A percentile compares a stretch with the other conserved stretches of the same genome.
phyloP scores from a whole-genome alignment of 2,113 vertebrate genomes.

The Mola mola region DNA sequence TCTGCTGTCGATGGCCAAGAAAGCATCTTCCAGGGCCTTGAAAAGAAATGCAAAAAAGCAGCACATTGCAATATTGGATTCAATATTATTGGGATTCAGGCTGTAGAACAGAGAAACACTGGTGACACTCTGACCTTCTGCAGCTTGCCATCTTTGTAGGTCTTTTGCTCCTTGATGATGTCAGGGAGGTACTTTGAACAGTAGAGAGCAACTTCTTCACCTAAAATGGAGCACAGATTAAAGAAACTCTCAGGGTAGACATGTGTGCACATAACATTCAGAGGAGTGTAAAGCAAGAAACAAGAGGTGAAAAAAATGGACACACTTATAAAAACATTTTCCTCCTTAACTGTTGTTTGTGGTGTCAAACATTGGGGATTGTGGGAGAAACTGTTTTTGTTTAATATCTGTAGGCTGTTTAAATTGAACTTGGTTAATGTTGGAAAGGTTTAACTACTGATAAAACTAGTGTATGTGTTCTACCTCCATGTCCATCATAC shows the following conservation, averaged over 20 bases:
- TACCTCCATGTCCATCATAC: constrained; percentile 99
- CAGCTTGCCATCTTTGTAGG: constrained; percentile 96
- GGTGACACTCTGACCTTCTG: constrained; percentile 87
- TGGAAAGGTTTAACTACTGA: too few species aligned
- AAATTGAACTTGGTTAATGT: too few species aligned
- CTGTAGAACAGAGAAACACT: background rate
- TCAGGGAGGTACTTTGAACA: constrained; percentile 98
- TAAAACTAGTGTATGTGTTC: constrained; percentile 15
- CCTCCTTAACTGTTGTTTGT: too few species aligned
- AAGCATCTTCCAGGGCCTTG: constrained; percentile 96
- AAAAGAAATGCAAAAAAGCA: constrained; percentile 1
- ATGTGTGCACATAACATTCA: background rate
- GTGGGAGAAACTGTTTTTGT: too few species aligned
- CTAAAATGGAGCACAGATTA: constrained; percentile 73
- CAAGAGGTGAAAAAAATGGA: too few species aligned
- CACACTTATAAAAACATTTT: too few species aligned
- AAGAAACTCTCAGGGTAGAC: constrained; percentile 3
- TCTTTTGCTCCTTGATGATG: constrained; percentile 96
- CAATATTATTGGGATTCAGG: background rate
- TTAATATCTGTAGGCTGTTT: too few species aligned
- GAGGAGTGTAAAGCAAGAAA: too few species aligned
- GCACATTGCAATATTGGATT: background rate
- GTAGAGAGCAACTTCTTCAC: constrained; percentile 97
- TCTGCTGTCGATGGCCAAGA: constrained; percentile 92
- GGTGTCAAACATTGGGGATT: too few species aligned